Evolutionary conservation across 2,888 invertebrate species (phyloP), one percentile per base, ranked within the genome.

Genomic region (Petrophora chlorosata): DNA sequence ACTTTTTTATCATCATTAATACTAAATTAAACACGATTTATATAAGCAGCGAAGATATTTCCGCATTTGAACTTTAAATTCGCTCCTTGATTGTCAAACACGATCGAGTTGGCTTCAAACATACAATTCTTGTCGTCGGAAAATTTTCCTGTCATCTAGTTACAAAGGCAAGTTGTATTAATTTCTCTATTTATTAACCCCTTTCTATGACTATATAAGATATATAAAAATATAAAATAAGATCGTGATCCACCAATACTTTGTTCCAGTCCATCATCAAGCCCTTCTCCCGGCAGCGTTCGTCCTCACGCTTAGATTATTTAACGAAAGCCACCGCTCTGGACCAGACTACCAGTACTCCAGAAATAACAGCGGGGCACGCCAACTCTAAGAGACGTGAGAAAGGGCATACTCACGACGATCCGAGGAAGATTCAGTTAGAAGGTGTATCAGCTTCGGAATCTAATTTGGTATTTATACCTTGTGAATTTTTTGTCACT

Each of bases 391-490:
- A 9, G n/a, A 48, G 9, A 23, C 39, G 38, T 3, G 43, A 43
- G 19, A 44, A 55, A 12, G 52, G 41, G 7, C 42, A 36, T 26
- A 23, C 26, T 12, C 59, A 61, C 10, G 56, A 58, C n/a, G 0
- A 8, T 15, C 14, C 15, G 36, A 3, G 50, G 1, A 70, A 57
- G 49, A 52, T 55, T 15, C 58, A 66, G 1, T 43, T 59, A 3
- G 75, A 76, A 10, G 66, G 63, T 5, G 42, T 62, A 28, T 77
- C 74, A 0, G 65, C 70, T 29, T 82, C 83, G 0, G 79, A 79
- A 49, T 62, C 73, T n/a, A 69, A 74, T 47, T 61, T 79, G 66
- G 79, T 76, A 26, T 3, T 3, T 15, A 15, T 8, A 8, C n/a
- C 16, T 16, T 3, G 16, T 16, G 23, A 3, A 23, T 26, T n/a